Conservation (phyloP, 2,797 vertebrate genomes). For the Xerus rutilus region DNA sequence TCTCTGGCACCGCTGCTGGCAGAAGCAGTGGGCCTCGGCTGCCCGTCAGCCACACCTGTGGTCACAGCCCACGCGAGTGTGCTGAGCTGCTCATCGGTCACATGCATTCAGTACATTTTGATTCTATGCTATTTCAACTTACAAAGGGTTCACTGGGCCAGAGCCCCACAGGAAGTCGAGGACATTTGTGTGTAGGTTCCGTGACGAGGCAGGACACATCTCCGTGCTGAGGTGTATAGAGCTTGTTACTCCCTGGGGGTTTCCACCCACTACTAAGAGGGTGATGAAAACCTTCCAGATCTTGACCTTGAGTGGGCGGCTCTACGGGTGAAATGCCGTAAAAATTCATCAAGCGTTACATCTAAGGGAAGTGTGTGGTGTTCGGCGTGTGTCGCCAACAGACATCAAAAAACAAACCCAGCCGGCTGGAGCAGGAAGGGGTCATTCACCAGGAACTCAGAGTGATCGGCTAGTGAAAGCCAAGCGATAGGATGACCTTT, state of each 20-base stretch:
- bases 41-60: not conserved
- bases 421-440: not conserved
- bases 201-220: not conserved
- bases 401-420: not conserved
- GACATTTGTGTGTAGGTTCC: not conserved
- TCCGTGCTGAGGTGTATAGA: not conserved
- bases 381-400: not conserved
- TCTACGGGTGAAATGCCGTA: not conserved
- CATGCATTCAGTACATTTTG: not conserved
- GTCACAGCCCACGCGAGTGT: not conserved
- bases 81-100: too few species aligned
- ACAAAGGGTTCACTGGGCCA: not conserved
- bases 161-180: not conserved
- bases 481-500: not conserved
- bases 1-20: not conserved
- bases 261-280: not conserved
- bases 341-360: not conserved
- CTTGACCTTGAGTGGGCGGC: not conserved
- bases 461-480: not conserved
- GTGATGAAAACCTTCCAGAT: not conserved
- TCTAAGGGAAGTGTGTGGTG: not conserved
- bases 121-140: not conserved
- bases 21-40: not conserved
- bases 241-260: not conserved
- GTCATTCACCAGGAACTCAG: constrained; percentile 18